Conservation (phyloP, 2,888 invertebrate genomes). For the Dusona sp. region DNA sequence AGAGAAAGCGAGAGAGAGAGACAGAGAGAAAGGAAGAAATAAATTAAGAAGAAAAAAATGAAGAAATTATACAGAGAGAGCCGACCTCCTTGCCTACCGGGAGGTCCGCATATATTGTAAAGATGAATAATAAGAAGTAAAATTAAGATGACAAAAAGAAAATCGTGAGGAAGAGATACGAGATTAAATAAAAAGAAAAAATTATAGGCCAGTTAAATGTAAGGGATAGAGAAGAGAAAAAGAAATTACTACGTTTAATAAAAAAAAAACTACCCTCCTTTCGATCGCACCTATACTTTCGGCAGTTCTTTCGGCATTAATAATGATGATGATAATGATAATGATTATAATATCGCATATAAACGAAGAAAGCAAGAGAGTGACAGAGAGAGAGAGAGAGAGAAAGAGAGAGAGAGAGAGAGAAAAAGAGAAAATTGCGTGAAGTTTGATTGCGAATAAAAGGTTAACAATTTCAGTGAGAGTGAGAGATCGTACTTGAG, state of each 20-base stretch:
- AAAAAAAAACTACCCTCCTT: constrained; percentile 66
- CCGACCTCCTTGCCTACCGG: constrained; percentile 84
- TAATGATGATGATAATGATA: constrained; percentile 67
- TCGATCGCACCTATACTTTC: constrained; percentile 71
- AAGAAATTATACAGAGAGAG: constrained; percentile 84
- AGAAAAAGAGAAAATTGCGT: constrained; percentile 51
- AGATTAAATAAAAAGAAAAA: constrained; percentile 72
- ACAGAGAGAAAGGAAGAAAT: constrained; percentile 66
- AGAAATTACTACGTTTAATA: constrained; percentile 77
- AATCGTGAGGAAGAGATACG: constrained; percentile 73
- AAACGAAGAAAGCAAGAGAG: constrained; percentile 61
- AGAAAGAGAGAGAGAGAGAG: constrained; percentile 49
- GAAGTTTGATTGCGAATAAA: constrained; percentile 62
- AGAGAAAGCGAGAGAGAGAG: constrained; percentile 79
- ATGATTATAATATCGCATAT: constrained; percentile 67
- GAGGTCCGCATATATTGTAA: constrained; percentile 84
- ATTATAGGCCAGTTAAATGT: constrained; percentile 73
- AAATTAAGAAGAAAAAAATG: constrained; percentile 76
- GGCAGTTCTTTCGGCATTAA: constrained; percentile 70
- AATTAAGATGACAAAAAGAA: constrained; percentile 79
- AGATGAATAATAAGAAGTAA: constrained; percentile 83
- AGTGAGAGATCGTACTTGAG: constrained; percentile 71
- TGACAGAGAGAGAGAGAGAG: constrained; percentile 60
- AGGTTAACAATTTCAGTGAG: constrained; percentile 69
- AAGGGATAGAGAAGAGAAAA: constrained; percentile 72